Percentiles rank a stretch among this genome's conserved stretches.
phyloP scores from a whole-genome alignment of 2,888 invertebrate genomes.

The Scaptomyza flava region DNA sequence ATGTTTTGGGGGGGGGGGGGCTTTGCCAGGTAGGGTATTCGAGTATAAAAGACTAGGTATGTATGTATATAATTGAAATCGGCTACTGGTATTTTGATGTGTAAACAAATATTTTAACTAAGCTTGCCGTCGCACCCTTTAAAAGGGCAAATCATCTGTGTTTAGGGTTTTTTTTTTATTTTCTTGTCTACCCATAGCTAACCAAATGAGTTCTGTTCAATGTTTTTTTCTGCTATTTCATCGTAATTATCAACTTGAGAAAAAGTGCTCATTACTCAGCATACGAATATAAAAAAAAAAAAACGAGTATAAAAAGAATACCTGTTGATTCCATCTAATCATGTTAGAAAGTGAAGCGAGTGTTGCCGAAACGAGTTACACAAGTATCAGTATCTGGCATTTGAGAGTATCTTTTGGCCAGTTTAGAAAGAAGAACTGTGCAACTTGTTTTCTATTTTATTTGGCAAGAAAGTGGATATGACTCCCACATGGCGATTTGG shows the following conservation, averaged over 20 bases:
- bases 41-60: background rate
- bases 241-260: constrained; percentile 75
- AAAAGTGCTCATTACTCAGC: constrained; percentile 68
- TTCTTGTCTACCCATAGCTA: constrained; percentile 32
- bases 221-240: constrained; percentile 65
- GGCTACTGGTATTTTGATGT: constrained; percentile 76
- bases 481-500: background rate
- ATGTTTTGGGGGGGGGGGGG: constrained; percentile 21
- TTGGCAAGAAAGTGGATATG: constrained; percentile 27
- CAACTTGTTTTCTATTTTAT: constrained; percentile 17
- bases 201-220: constrained; percentile 62
- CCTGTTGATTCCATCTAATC: constrained; percentile 50
- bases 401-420: constrained; percentile 11
- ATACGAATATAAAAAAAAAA: background rate
- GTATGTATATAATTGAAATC: constrained; percentile 64
- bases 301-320: constrained; percentile 14
- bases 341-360: constrained; percentile 69
- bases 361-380: constrained; percentile 50
- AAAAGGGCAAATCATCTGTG: constrained; percentile 58
- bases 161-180: constrained; percentile 10
- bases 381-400: constrained; percentile 27
- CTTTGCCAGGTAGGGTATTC: constrained; percentile 5
- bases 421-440: constrained; percentile 21
- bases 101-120: constrained; percentile 75
- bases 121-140: constrained; percentile 41